These are phyloP conservation scores for Steinernema carpocapsae DNA, from an alignment of 2,888 invertebrate genomes.

Conservation along the genomic window DNA sequence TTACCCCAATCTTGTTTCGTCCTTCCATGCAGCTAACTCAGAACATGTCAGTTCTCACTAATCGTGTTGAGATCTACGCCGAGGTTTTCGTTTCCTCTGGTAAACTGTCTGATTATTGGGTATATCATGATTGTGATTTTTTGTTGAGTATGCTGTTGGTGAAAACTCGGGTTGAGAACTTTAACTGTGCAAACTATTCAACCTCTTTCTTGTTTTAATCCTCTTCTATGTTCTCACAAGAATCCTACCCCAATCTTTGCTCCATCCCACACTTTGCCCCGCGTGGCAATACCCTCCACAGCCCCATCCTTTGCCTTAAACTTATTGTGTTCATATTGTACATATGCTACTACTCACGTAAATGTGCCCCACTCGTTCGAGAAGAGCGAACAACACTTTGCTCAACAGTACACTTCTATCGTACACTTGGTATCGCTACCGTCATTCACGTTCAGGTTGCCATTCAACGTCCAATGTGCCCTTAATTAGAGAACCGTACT, in stretches of 20 bases:
- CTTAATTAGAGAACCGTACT: background rate
- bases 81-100: background rate
- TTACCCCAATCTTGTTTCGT: background rate
- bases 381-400: background rate
- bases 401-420: constrained; percentile 32
- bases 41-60: background rate
- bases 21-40: background rate
- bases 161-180: constrained; percentile 28
- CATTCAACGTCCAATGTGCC: constrained; percentile 9
- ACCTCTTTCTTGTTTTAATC: constrained; percentile 18
- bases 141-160: constrained; percentile 32
- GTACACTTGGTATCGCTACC: background rate
- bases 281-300: background rate
- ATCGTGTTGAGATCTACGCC: background rate
- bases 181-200: constrained; percentile 27
- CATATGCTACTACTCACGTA: constrained; percentile 15
- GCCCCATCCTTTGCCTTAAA: constrained; percentile 12
- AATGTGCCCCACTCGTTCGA: constrained; percentile 13
- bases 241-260: background rate
- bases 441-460: background rate
- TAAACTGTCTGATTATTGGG: constrained; percentile 11
- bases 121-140: constrained; percentile 30
- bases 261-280: background rate
- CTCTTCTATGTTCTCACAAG: background rate
- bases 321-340: constrained; percentile 5